Evolutionary conservation across 2,888 invertebrate genomes (phyloP), one percentile per base, ranked within the genome.

Genomic region (Poecilus cupreus): DNA sequence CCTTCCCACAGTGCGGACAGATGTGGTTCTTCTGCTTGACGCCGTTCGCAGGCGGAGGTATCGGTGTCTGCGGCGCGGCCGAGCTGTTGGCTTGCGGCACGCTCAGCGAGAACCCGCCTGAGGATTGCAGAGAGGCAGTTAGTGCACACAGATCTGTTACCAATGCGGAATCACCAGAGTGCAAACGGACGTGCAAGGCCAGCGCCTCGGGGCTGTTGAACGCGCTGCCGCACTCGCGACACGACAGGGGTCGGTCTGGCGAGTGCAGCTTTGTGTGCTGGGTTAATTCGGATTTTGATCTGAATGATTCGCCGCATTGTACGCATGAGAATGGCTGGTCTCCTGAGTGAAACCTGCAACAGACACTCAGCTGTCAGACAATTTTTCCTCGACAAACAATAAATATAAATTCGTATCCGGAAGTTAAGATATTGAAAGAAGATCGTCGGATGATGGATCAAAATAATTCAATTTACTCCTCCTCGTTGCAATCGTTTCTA

Each of bases 71-170:
- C 82, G 75, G 78, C 82, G 70, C 46, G 78, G 54, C 60, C 46
- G 72, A 70, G 75, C 78, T 32, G 32, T 32, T 80, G 77, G 77
- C 76, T 32, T 74, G 54, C 77, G 82, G 39, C 51, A 90, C 82
- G 93, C 93, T 83, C 93, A 92, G 24, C 1, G 57, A 39, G 49
- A 81, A 81, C n/a, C 64, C 24, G 20, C 81, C 81, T 39, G 93
- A 93, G 81, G 94, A 94, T 88, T 94, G 93, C 87, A 95, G 91
- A 84, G 95, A 94, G 82, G 95, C 94, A 37, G 95, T 95, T 85
- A 95, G 90, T 85, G 95, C 94, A 89, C 95, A 95, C 87, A 95
- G 91, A 89, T 95, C 95, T 82, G 94, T 95, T 85, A 95, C 94
- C 85, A 95, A 92, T 84, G 94, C 94, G 87, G 95, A 93, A 89